Conservation (phyloP, 2,888 invertebrate species). For the Pocota personata region DNA sequence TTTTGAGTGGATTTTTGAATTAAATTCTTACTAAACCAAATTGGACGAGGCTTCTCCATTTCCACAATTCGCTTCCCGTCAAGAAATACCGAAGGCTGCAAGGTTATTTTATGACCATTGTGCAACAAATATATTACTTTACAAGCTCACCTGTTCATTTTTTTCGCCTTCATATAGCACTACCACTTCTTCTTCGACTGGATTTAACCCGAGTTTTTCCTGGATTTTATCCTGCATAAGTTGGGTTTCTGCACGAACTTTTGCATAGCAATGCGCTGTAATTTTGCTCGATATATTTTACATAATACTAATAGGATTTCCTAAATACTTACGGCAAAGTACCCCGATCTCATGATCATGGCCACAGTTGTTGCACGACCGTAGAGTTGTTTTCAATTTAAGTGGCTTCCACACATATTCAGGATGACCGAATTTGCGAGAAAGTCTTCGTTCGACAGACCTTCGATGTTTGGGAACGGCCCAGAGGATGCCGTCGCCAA, state of each 20-base stretch:
- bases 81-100: constrained; percentile 85
- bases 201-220: constrained; percentile 87
- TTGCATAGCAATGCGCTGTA: constrained; percentile 93
- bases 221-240: constrained; percentile 90
- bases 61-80: constrained; percentile 92
- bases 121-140: neutral
- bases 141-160: constrained; percentile 82
- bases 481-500: constrained; percentile 90
- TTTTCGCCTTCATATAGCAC: constrained; percentile 94
- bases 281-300: constrained; percentile 17
- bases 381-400: constrained; percentile 88
- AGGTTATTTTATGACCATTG: neutral
- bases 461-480: constrained; percentile 92
- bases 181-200: constrained; percentile 92
- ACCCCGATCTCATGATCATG: constrained; percentile 90
- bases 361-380: constrained; percentile 92
- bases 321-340: constrained; percentile 89
- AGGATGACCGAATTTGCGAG: constrained; percentile 88
- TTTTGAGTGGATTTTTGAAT: constrained; percentile 90
- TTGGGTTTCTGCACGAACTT: constrained; percentile 91
- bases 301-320: neutral
- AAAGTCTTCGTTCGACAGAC: constrained; percentile 89
- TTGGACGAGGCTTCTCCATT: constrained; percentile 92
- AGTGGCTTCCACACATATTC: constrained; percentile 88
- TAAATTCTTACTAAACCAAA: constrained; percentile 94